phyloP scores from a whole-genome alignment of 2,888 invertebrate genomes.

The Tinea semifulvella region DNA sequence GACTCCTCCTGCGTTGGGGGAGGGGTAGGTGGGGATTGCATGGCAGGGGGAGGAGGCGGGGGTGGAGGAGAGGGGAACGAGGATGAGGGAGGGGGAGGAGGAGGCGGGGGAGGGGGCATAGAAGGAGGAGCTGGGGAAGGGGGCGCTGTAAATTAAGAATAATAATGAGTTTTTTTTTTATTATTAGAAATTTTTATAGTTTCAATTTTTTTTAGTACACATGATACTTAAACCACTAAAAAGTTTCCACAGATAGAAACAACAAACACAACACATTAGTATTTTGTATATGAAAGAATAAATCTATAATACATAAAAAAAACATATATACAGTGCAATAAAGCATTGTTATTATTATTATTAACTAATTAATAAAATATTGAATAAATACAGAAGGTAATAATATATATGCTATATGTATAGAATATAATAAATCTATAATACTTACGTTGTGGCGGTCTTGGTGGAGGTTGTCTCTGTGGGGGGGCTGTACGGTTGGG shows the following conservation, averaged over 20 bases:
- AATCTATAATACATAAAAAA: too few relatives aligned
- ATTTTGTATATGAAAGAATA: too few relatives aligned
- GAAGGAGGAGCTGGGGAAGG: constrained; percentile 30
- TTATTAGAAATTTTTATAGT: too few relatives aligned
- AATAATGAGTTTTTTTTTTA: too few relatives aligned
- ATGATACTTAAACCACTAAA: too few relatives aligned
- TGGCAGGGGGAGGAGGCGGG: constrained; percentile 44
- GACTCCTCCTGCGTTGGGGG: constrained; percentile 25
- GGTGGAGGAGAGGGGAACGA: constrained; percentile 31
- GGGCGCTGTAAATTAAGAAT: constrained; percentile 30
- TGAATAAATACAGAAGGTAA: too few relatives aligned
- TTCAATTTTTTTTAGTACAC: too few relatives aligned
- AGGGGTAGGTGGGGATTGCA: constrained; percentile 29
- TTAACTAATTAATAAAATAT: too few relatives aligned
- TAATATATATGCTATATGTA: not conserved
- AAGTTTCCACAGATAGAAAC: too few relatives aligned
- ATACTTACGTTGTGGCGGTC: constrained; percentile 56
- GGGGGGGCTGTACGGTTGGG: constrained; percentile 64
- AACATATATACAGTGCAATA: too few relatives aligned
- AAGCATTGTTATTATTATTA: too few relatives aligned
- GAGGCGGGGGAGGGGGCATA: constrained; percentile 34
- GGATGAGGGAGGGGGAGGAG: constrained; percentile 31
- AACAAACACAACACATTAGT: too few relatives aligned
- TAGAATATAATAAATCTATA: not conserved
- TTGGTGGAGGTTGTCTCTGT: constrained; percentile 49